Base-by-base conservation (phyloP, 2,797 vertebrate genomes). In the Sebastes nivosus region DNA sequence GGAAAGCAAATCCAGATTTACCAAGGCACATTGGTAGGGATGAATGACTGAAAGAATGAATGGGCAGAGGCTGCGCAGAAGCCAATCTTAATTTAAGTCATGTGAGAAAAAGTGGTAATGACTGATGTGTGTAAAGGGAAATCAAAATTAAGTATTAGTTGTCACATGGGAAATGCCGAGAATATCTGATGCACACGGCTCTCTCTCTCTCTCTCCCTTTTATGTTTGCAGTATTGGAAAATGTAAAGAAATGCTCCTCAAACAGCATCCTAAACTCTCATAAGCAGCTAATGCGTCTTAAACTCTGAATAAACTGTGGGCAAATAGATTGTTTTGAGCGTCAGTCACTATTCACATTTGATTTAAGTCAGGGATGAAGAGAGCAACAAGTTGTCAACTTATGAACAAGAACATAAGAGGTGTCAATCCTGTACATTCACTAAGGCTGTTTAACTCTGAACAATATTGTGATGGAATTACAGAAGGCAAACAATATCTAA, bases 401-500 rank as follows among this genome's bases (percentile, higher is more conserved):
- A 95, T 95, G 96, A 89, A 92, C 94, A 95, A 90, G 93, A 87
- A 93, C 93, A 91, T 93, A 91, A 96, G 95, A 96, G 96, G 95
- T 96, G 95, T 96, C 93, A 89, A 89, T 95, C 94, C 95, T 96
- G 94, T 96, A 97, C 96, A 97, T 97, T 97, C 97, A 97, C 96
- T 95, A 97, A 98, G 95, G 96, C 96, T 94, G 93, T 96, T 95
- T 94, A 94, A 95, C 80, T 77, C 94, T 68, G 93, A 91, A 72
- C 70, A 69, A 80, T 87, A 84, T 93, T 94, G 74, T 73, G 64
- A 75, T 80, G 65, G 87, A 94, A 94, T 95, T 82, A 94, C 95
- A 95, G 96, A 98, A 97, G 96, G 97, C 96, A 97, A 97, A 97
- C 93, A 88, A 96, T 93, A 96, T 95, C 95, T 96, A 96, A 95